A percentile compares a stretch with the other conserved stretches of the same genome.
These are phyloP conservation scores for Apocheima hispidaria DNA, from an alignment of 2,888 invertebrate genomes.

Conservation along the genomic window DNA sequence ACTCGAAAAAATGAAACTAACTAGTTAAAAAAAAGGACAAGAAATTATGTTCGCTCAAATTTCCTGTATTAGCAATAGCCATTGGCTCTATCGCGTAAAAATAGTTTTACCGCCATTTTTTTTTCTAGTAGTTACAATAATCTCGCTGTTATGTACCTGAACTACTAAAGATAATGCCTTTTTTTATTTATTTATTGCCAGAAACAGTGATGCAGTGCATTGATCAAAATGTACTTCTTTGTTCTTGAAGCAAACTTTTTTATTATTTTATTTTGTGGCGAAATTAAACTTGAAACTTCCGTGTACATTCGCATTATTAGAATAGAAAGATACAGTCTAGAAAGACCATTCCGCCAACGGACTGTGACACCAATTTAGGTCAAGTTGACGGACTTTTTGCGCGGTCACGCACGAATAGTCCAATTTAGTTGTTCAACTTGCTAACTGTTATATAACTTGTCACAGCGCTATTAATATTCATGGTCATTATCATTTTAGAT, in stretches of 20 bases:
- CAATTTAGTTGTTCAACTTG: constrained; percentile 77
- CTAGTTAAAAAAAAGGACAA: too few species aligned
- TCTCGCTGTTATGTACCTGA: too few species aligned
- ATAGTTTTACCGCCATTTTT: too few species aligned
- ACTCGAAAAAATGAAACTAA: too few species aligned
- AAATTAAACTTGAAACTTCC: constrained; percentile 18
- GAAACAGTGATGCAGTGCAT: background rate
- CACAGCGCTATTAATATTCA: constrained; percentile 47
- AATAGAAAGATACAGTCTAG: constrained; percentile 37
- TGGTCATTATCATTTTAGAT: constrained; percentile 41
- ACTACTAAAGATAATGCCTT: too few species aligned
- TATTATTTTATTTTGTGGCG: background rate
- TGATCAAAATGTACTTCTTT: background rate
- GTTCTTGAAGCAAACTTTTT: background rate
- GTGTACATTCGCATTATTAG: constrained; percentile 7
- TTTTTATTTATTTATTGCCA: background rate
- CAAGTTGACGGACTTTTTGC: constrained; percentile 81
- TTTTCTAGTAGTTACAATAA: too few species aligned
- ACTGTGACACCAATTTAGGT: constrained; percentile 73
- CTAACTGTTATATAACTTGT: constrained; percentile 62
- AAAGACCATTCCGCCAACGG: constrained; percentile 65
- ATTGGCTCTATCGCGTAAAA: too few species aligned
- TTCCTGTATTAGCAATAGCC: too few species aligned
- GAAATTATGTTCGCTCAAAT: too few species aligned
- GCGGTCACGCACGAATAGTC: constrained; percentile 70